Conservation (phyloP, 1,140 invertebrate species). For the Phthorimaea operculella region DNA sequence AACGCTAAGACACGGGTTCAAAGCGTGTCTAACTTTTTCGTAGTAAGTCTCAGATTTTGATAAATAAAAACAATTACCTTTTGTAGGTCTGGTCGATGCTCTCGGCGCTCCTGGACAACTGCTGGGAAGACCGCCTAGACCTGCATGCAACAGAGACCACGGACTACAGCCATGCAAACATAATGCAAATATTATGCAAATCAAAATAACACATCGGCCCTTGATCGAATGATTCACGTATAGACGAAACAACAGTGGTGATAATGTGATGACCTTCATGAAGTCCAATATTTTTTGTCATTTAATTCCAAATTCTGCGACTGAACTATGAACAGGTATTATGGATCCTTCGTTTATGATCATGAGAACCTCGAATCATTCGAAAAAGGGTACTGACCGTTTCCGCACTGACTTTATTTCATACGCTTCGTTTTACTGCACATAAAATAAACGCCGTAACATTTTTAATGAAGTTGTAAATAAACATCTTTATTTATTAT, state of each 20-base stretch:
- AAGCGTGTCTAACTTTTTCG: no score
- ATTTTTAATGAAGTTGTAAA: slow-evolving; percentile 4
- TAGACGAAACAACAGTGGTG: slow-evolving; percentile 22
- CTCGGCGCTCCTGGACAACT: slow-evolving; percentile 75
- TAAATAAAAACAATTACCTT: slow-evolving; percentile 42
- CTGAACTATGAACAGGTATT: slow-evolving; percentile 19
- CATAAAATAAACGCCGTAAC: not conserved
- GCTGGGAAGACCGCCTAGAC: slow-evolving; percentile 84
- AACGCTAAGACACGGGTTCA: no score
- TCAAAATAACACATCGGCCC: no score
- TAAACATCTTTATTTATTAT: not conserved
- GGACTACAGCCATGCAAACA: slow-evolving; percentile 56
- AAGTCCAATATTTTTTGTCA: no score
- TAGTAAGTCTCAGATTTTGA: no score
- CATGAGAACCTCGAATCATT: not conserved
- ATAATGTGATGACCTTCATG: no score
- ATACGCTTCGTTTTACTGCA: not conserved
- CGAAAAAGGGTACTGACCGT: not conserved
- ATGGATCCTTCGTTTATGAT: not conserved
- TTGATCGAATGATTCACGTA: no score
- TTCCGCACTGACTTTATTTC: not conserved
- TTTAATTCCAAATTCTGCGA: not conserved
- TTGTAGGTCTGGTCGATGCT: slow-evolving; percentile 64
- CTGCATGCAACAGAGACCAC: slow-evolving; percentile 68
- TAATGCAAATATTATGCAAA: slow-evolving; percentile 3